A percentile compares a stretch with the other conserved stretches of the same genome.
phyloP scores from a whole-genome alignment of 2,113 vertebrate genomes.

The Glaucidium brasilianum region DNA sequence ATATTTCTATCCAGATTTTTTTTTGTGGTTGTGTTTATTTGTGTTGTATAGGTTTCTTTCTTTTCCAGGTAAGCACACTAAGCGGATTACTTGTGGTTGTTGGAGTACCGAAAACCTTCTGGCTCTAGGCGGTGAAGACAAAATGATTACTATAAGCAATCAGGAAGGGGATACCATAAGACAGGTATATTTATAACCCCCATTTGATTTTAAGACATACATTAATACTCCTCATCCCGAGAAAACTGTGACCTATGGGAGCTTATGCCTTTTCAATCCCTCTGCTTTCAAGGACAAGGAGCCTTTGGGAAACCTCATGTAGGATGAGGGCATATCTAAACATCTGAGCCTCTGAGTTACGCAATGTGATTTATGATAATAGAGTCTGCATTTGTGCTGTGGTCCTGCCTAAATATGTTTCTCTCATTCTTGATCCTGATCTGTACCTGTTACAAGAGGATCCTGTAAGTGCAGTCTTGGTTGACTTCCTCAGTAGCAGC shows the following conservation, averaged over 20 bases:
- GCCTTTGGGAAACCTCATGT: neutral
- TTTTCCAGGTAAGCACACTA: slow-evolving; percentile 92
- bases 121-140: slow-evolving; percentile 94
- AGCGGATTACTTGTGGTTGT: slow-evolving; percentile 92
- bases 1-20: neutral
- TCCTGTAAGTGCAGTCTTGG: neutral
- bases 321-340: neutral
- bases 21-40: neutral
- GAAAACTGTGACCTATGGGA: neutral
- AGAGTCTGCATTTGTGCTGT: neutral
- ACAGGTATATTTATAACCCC: slow-evolving; percentile 77
- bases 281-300: neutral
- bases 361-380: neutral
- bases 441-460: neutral
- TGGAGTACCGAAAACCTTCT: slow-evolving; percentile 93
- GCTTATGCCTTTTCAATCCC: neutral
- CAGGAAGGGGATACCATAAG: slow-evolving; percentile 94
- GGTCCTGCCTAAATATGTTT: neutral
- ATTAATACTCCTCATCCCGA: neutral
- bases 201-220: neutral
- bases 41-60: neutral
- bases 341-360: neutral
- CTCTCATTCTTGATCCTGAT: neutral
- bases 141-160: slow-evolving; percentile 90
- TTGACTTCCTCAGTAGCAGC: neutral